phyloP scores from a whole-genome alignment of 1,140 invertebrate genomes.

The Panonychus citri region DNA sequence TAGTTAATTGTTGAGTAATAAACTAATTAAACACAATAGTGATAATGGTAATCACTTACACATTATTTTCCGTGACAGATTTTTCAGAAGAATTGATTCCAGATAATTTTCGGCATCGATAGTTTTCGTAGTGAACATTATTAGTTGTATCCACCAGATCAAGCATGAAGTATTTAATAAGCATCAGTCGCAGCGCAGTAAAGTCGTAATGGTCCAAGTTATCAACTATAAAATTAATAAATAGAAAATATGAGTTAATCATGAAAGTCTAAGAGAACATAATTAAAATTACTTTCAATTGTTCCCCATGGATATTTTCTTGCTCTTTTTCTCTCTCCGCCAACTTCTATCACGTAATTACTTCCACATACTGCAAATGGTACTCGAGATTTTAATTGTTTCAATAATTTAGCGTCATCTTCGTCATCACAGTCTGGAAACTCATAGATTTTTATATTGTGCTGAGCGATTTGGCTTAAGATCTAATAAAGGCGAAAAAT shows the following conservation, averaged over 20 bases:
- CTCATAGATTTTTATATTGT: slow-evolving; percentile 98
- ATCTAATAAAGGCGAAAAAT: slow-evolving; percentile 32
- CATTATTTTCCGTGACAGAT: slow-evolving; percentile 26
- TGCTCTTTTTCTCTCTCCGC: slow-evolving; percentile 37
- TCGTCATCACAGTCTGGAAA: slow-evolving; percentile 59
- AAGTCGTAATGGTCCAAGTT: slow-evolving; percentile 98
- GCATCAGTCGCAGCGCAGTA: slow-evolving; percentile 86
- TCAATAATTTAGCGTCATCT: slow-evolving; percentile 46
- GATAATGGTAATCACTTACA: no score
- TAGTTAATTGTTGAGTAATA: no score
- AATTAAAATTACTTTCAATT: slow-evolving; percentile 46
- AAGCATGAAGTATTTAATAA: slow-evolving; percentile 35
- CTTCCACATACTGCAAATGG: slow-evolving; percentile 97
- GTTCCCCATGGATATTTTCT: slow-evolving; percentile 94
- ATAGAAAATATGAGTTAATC: slow-evolving; percentile 1
- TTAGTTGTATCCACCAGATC: slow-evolving; percentile 31
- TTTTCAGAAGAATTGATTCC: slow-evolving; percentile 40
- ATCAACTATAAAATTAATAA: slow-evolving; percentile 69
- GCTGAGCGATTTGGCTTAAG: slow-evolving; percentile 80
- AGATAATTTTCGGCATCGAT: slow-evolving; percentile 52
- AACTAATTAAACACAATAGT: no score
- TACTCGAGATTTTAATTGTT: slow-evolving; percentile 46
- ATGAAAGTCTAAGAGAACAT: not conserved
- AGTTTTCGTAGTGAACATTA: slow-evolving; percentile 34
- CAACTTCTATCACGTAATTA: slow-evolving; percentile 62